Evolutionary conservation across 2,888 invertebrate genomes (phyloP), one percentile per base, ranked within the genome.

Genomic region (Periphyllus acericola): DNA sequence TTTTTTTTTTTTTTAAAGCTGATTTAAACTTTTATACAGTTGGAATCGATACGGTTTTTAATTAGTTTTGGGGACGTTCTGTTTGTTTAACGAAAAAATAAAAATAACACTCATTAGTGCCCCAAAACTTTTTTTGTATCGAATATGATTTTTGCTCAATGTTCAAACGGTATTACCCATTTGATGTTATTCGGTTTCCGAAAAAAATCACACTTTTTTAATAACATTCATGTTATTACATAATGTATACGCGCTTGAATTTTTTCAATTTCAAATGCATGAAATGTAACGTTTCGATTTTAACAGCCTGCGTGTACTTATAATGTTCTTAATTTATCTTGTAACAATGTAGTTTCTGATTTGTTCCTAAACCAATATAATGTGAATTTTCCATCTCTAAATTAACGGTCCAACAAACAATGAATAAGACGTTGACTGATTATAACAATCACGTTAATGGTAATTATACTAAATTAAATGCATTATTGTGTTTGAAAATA

Each of bases 401-500:
- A 74, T 52, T 72, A 40, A 29, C 36, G 74, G 74, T 36, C 55
- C 60, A 52, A 36, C 55, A 52, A 83, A 83, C 74, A 55, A 55
- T 36, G 83, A 82, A 83, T 74, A 83, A 83, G 74, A 74, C 83
- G 17, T 75, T 83, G 74, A 83, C 74, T 74, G 36, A 74, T 83
- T 75, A 60, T 36, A 60, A 83, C 74, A 83, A 83, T 75, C 36
- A 40, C 36, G 60, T 60, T 75, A 83, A 83, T 74, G 83, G n/a
- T 83, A 75, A 75, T 75, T 75, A 75, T 83, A 60, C n/a, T 83
- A 34, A 83, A 83, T 72, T 72, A n/a, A 83, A 55, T 55, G 25
- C 82, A 46, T 83, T 72, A 82, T 72, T 72, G 71, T 72, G 72
- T 83, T 55, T 52, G 72, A 72, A 55, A 83, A 72, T 72, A 72